Conservation (phyloP, 1,140 invertebrate genomes). For the Steinernema feltiae region DNA sequence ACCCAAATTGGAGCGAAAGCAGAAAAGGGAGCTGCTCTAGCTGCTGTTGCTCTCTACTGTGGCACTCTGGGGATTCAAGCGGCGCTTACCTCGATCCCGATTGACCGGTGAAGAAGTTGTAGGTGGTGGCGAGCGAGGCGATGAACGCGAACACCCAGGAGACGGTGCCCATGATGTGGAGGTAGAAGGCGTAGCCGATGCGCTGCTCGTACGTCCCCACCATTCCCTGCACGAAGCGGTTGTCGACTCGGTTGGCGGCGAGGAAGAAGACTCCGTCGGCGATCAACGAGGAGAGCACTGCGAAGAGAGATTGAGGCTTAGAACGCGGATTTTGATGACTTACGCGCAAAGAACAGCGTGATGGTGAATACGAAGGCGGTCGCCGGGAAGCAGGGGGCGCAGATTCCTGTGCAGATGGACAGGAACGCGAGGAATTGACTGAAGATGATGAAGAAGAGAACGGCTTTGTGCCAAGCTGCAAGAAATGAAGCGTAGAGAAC, state of each 20-base stretch:
- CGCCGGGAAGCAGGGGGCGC: conserved; percentile 55
- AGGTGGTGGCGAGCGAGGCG: conserved; percentile 49
- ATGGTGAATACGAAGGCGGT: conserved; percentile 54
- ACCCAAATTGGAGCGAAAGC: not conserved
- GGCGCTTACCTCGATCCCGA: conserved; percentile 35
- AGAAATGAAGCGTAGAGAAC: too few relatives aligned
- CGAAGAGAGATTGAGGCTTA: conserved; percentile 7
- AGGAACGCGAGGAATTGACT: conserved; percentile 52
- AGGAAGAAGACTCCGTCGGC: conserved; percentile 57
- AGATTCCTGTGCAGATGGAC: conserved; percentile 52
- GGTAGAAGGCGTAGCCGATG: conserved; percentile 57
- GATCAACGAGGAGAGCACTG: conserved; percentile 51
- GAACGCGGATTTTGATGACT: conserved; percentile 22
- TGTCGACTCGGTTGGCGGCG: conserved; percentile 54
- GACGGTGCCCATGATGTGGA: conserved; percentile 53
- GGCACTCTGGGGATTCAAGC: not conserved
- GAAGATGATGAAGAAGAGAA: conserved; percentile 55
- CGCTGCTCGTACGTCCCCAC: conserved; percentile 45
- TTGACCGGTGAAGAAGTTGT: conserved; percentile 51
- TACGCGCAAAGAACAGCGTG: conserved; percentile 52
- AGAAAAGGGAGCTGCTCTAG: not conserved
- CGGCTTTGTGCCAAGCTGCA: conserved; percentile 54
- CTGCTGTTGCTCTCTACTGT: conserved; percentile 16
- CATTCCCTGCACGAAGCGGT: conserved; percentile 56
- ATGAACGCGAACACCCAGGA: conserved; percentile 50